Base-by-base conservation (phyloP, 2,888 invertebrate species). In the Phytoseiulus persimilis region DNA sequence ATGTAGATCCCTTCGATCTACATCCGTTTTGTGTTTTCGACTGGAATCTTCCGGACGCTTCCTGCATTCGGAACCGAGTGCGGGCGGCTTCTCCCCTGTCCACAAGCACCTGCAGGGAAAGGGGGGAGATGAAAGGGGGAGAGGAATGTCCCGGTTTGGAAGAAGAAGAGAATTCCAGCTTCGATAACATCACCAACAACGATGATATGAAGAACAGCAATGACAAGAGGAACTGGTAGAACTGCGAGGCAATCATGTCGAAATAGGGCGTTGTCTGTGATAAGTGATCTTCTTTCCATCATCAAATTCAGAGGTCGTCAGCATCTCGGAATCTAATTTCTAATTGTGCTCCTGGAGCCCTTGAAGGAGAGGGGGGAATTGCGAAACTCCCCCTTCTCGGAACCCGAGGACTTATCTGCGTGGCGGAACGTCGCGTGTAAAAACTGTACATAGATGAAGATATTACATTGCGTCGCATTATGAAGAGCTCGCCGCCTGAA, bases 161-260 rank as follows among this genome's bases (percentile, higher is more conserved):
- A 33, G 39, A 33, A 87, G 31, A 33, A 0, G 33, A 84, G 31
- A 31, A 84, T 84, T 18, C 32, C 84, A 33, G 32, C 32, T 32
- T 18, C 32, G 11, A 32, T 1, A 33, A 32, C 18, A n/a, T 32
- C 11, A 32, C 5, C 11, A 33, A 32, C 18, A n/a, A 23, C 65
- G 18, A 84, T 23, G 84, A 84, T 28, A 9, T 84, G 31, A 84
- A 84, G 18, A 32, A 32, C 14, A 33, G 18, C 32, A 84, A 23
- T 32, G 5, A 32, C 6, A 32, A 87, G 28, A 33, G 33, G 33
- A 32, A 45, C n/a, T 39, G 87, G 39, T 87, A 45, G 87, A 39
- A 45, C 87, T 87, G 87, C 87, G 87, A 87, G 87, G 87, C 87
- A 87, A 87, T 87, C 87, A 87, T 39, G 87, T 87, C 87, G 87